Base-by-base conservation (phyloP, 2,888 invertebrate species). In the Lasioglossum pauxillum region DNA sequence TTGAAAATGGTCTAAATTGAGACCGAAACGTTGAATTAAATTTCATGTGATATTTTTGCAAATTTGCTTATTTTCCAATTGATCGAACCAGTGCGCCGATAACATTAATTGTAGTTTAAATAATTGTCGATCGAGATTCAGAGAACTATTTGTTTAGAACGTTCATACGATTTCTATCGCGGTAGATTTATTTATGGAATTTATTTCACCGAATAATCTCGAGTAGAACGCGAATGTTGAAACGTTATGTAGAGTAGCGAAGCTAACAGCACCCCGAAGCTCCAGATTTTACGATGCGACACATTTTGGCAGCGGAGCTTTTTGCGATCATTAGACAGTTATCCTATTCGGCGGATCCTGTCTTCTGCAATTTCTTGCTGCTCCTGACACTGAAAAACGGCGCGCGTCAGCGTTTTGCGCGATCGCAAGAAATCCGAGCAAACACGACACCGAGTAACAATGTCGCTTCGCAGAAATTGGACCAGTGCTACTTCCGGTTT, bases 311-410 rank as follows among this genome's bases (percentile, higher is more conserved):
- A 27, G 23, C 23, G 41, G 44, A 27, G 57, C 49, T 72, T 72
- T 71, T 53, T 78, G 31, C 41, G 41, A 41, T 72, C 78, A 72
- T 78, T 78, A 78, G 78, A 71, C n/a, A 41, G 16, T 71, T 71
- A 57, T 78, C 57, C 57, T 57, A 72, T 78, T 72, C 71, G 57
- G 57, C 71, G 57, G 71, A 57, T 78, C 35, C 53, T 57, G 53
- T 72, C 41, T 57, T 78, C 71, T 53, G 71, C 38, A 49, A 19
- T 49, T 78, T 41, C 78, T 72, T 57, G 57, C 71, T 41, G 78
- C 3, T 27, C 41, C 57, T 1, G 71, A 78, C 71, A 41, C 71
- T 49, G 67, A 72, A 78, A 78, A 72, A 71, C 78, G 46, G n/a
- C 27, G 27, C 4, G 53, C 53, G 71, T 78, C 78, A 78, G 78